Evolutionary conservation across 2,797 vertebrate species (phyloP), one percentile per base, ranked within the genome.

Genomic region (Chaetodon trifasciatus): DNA sequence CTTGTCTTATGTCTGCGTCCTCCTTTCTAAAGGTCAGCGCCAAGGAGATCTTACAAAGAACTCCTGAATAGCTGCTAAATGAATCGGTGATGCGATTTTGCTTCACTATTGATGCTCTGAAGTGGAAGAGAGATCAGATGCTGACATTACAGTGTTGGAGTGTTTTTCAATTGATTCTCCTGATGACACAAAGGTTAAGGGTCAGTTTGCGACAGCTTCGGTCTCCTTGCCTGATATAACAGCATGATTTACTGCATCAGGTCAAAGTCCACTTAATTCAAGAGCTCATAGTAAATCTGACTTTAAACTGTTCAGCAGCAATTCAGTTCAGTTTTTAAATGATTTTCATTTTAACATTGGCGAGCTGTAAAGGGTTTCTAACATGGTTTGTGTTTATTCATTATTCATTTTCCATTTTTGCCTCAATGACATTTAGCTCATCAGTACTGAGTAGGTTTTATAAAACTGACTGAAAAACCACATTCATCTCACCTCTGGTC

Each of bases 21-120:
- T 64, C 24, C 39, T 76, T 78, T 67, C 72, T 75, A 79, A 88
- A 89, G 81, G 86, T 87, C 73, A 78, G 39, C 64, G 37, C 61
- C 8, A 21, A 79, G 47, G 53, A 66, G 71, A 64, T 81, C 35
- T 37, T 1, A 24, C 6, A 46, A 24, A 66, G 53, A 68, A 53
- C 35, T 24, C 17, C 21, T 3, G 3, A 80, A 35, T 49, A 62
- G 66, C 35, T 64, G 63, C 35, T 78, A 74, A 76, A 77, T 66
- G 19, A 82, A 28, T 0, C 0, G 3, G 13, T 8, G 5, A 32
- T 53, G 55, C 3, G 0, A 11, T 40, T 70, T 74, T 57, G 44
- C 53, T 50, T 75, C 40, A 35, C 28, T 32, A n/a, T 11, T n/a
- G 40, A 40, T 17, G 32, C 56, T 66, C 53, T 39, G 44, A 55